Percentiles rank a stretch among this genome's conserved stretches.
phyloP scores from a whole-genome alignment of 2,888 invertebrate species.

The Amblyteles armatorius region DNA sequence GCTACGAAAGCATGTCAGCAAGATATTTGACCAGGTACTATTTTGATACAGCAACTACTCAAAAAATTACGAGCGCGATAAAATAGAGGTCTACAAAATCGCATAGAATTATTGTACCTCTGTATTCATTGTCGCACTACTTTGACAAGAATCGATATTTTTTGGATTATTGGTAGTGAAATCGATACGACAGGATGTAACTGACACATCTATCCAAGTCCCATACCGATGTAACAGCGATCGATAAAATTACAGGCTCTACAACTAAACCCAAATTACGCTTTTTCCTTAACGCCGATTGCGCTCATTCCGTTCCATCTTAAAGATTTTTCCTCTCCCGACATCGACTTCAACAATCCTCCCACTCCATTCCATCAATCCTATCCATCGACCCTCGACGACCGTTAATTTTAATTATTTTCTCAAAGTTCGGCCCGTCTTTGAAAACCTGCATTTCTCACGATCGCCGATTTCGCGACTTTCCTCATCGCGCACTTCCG shows the following conservation, averaged over 20 bases:
- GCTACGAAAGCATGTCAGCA: too few species aligned
- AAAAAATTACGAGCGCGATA: too few species aligned
- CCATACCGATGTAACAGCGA: neutral
- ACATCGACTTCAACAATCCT: neutral
- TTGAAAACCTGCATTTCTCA: neutral
- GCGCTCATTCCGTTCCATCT: neutral
- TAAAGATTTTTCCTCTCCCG: neutral
- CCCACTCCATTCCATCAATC: neutral
- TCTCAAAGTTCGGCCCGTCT: neutral
- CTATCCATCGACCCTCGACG: neutral
- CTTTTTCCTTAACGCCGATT: neutral
- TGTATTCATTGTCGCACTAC: too few species aligned
- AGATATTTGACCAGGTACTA: too few species aligned
- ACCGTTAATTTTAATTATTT: neutral
- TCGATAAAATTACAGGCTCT: neutral
- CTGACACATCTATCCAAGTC: too few species aligned
- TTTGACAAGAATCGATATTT: too few species aligned
- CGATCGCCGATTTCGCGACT: neutral
- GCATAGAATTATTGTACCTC: too few species aligned
- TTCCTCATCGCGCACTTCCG: neutral
- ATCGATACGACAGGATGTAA: too few species aligned
- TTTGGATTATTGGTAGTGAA: too few species aligned
- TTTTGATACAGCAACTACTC: too few species aligned
- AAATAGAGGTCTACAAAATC: too few species aligned
- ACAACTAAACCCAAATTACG: neutral